Percentiles rank a stretch among this genome's conserved stretches.
These are phyloP conservation scores for Pemphredon lugubris DNA, from an alignment of 2,888 invertebrate genomes.

Conservation along the genomic window DNA sequence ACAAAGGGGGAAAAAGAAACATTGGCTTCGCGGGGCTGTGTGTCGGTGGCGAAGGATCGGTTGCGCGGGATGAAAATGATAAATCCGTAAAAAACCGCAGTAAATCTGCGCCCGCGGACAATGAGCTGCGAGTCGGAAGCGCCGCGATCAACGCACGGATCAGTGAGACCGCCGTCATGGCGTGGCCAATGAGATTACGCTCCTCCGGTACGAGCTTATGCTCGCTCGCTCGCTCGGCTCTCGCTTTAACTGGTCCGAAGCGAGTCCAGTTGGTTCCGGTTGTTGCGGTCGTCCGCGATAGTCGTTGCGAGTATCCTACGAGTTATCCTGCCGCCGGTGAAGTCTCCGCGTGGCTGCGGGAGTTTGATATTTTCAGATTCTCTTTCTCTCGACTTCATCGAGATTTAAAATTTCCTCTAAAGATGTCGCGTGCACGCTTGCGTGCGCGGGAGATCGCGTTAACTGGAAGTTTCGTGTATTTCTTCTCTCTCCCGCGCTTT, in stretches of 20 bases:
- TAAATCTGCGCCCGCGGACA: constrained; percentile 72
- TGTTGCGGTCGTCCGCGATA: constrained; percentile 40
- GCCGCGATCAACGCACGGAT: constrained; percentile 64
- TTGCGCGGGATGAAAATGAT: constrained; percentile 65
- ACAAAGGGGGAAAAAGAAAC: constrained; percentile 13
- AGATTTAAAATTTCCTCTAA: not conserved
- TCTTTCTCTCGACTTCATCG: not conserved
- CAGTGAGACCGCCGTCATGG: constrained; percentile 65
- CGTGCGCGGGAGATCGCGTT: constrained; percentile 43
- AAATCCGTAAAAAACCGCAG: constrained; percentile 72
- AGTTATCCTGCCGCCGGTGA: too few relatives aligned
- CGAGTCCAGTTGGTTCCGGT: constrained; percentile 48
- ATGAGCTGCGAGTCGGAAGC: constrained; percentile 67
- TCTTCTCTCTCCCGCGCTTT: constrained; percentile 51
- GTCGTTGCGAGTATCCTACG: too few relatives aligned
- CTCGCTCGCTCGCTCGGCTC: constrained; percentile 39
- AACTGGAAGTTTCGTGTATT: constrained; percentile 51
- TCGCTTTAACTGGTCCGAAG: constrained; percentile 49
- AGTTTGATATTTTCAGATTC: too few relatives aligned
- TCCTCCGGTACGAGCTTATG: constrained; percentile 52
- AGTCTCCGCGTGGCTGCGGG: not conserved
- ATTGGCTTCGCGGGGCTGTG: not conserved
- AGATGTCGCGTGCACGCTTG: not conserved
- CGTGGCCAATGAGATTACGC: constrained; percentile 76
- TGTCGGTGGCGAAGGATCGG: constrained; percentile 23